Base-by-base conservation (phyloP, 2,888 invertebrate species). In the Zhuqinia jingwanae region DNA sequence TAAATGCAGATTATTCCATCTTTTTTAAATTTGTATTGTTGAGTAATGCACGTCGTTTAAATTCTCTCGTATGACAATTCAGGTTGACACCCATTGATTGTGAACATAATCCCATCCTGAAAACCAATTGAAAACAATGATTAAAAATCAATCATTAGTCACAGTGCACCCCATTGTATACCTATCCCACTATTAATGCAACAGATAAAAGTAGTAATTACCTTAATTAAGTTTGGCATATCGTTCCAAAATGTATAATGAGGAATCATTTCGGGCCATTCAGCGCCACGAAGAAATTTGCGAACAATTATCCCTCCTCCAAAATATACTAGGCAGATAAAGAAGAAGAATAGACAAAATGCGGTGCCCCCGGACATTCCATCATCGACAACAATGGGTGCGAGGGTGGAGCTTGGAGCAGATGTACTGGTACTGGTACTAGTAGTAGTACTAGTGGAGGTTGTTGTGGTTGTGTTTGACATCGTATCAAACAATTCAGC, bases 191-290 rank as follows among this genome's bases (percentile, higher is more conserved):
- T n/a, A n/a, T n/a, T n/a, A n/a, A n/a, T n/a, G n/a, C n/a, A n/a
- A n/a, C n/a, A n/a, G n/a, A n/a, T 1, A n/a, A 50, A n/a, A 50
- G 2, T 50, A 10, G 13, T n/a, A 36, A n/a, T n/a, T 93, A 96
- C 96, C 93, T 93, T 94, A 45, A 96, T 94, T 90, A 96, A 93
- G 89, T 94, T 93, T 2, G 96, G 96, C 88, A 96, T 92, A 85
- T 95, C 95, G 10, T 92, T 92, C 96, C 96, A 96, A 92, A 96
- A 96, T 80, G 94, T 94, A 85, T 95, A 93, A 92, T 96, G 95
- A 0, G 96, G 96, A 90, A 96, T 93, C 91, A 96, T 93, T 93
- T 96, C 96, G 86, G 94, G 92, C 0, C 96, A 96, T 58, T 95
- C 94, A 0, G 96, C 96, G 36, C 96, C 96, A 92, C 95, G 94